Conservation (phyloP, 2,888 invertebrate species). For the Synergus japonicus region DNA sequence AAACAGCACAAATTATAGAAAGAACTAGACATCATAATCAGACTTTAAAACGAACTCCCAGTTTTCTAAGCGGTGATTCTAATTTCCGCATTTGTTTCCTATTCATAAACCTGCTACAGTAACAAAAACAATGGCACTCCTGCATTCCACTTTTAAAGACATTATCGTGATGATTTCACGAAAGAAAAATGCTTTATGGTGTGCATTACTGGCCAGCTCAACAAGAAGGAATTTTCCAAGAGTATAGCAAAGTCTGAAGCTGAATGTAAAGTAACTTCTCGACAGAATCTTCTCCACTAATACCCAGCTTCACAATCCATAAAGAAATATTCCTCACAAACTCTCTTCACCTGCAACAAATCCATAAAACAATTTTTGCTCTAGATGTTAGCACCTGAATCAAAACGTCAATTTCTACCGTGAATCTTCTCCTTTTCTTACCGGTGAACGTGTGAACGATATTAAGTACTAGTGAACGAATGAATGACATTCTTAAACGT, state of each 20-base stretch:
- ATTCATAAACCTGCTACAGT: not conserved
- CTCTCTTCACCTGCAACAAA: not conserved
- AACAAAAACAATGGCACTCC: not conserved
- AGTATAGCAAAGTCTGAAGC: not conserved
- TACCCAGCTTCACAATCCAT: not conserved
- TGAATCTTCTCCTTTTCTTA: not conserved
- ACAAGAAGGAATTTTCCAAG: not conserved
- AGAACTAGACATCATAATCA: not conserved
- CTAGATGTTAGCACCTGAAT: constrained; percentile 19
- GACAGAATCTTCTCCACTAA: not conserved
- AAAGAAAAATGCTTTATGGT: not conserved
- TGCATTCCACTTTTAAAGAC: not conserved
- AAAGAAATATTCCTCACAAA: not conserved
- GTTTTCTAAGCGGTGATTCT: too few relatives aligned
- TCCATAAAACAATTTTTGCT: not conserved
- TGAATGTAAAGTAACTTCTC: not conserved
- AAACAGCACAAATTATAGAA: not conserved
- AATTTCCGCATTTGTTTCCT: not conserved
- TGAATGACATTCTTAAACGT: constrained; percentile 67
- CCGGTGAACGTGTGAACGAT: constrained; percentile 3
- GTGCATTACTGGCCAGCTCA: not conserved
- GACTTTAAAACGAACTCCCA: too few relatives aligned
- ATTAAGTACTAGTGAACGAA: constrained; percentile 45
- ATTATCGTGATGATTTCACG: not conserved
- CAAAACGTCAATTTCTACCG: not conserved